Percentiles rank a stretch among this genome's conserved stretches.
Evolutionary conservation across 2,797 vertebrate genomes (phyloP).

Genomic region (Buceros bicornis): DNA sequence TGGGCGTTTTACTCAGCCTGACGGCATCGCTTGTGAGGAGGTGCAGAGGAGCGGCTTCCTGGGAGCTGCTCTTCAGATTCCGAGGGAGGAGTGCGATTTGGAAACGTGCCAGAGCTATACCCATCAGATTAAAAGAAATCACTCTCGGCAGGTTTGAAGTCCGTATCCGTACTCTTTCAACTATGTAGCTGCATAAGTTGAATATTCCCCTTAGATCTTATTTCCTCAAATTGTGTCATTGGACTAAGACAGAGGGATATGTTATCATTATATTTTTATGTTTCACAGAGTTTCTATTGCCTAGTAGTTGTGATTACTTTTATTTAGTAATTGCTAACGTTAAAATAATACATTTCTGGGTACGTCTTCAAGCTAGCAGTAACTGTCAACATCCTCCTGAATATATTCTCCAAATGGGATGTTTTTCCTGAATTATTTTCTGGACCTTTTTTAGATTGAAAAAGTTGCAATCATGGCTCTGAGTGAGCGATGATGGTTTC

Average conservation of each 20-base stretch:
- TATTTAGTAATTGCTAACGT: constrained; percentile 31
- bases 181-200: background rate
- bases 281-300: background rate
- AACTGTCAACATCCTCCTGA: background rate
- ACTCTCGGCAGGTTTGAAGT: background rate
- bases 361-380: background rate
- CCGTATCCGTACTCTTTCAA: background rate
- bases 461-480: background rate
- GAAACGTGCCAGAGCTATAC: background rate
- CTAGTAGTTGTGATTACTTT: background rate
- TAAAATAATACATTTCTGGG: background rate
- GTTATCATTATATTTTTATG: background rate
- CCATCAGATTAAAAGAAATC: background rate
- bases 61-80: background rate
- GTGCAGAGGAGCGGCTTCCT: background rate
- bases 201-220: background rate
- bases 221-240: background rate
- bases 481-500: background rate
- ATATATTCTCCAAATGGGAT: background rate
- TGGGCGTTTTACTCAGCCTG: background rate
- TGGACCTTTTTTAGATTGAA: background rate
- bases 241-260: background rate
- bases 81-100: background rate
- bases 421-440: background rate
- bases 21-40: background rate